phyloP scores from a whole-genome alignment of 2,888 invertebrate species.

The Rhamphomyia laevipes region DNA sequence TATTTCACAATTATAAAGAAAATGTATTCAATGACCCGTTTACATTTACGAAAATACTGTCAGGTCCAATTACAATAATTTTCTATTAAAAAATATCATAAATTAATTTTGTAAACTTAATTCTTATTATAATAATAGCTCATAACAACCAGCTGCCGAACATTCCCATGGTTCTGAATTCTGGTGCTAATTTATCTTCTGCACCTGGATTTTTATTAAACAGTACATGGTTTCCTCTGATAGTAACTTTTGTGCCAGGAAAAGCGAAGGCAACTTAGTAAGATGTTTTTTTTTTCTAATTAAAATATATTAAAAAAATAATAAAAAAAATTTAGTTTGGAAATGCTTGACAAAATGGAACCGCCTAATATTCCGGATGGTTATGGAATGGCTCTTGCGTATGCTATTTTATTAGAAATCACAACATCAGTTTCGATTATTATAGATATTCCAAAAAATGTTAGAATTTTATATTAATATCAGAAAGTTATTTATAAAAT shows the following conservation, averaged over 20 bases:
- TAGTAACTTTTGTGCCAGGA: conserved; percentile 72
- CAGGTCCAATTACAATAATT: too few species aligned
- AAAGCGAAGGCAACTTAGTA: conserved; percentile 85
- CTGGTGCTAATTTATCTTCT: conserved; percentile 48
- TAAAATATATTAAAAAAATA: background rate
- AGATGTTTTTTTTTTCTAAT: conserved; percentile 36
- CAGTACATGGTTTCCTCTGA: conserved; percentile 84
- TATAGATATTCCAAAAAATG: conserved; percentile 7
- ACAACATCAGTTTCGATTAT: conserved; percentile 5
- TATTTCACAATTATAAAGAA: too few species aligned
- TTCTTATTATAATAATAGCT: background rate
- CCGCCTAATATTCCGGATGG: conserved; percentile 92
- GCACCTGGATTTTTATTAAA: conserved; percentile 88
- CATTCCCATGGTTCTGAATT: conserved; percentile 1
- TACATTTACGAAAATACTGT: too few species aligned
- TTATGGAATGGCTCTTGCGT: conserved; percentile 92
- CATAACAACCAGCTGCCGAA: background rate
- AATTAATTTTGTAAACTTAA: too few species aligned
- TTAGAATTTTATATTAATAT: background rate
- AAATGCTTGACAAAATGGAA: conserved; percentile 91
- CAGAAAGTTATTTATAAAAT: background rate
- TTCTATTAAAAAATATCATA: too few species aligned
- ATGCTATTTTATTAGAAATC: conserved; percentile 48
- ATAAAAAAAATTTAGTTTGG: conserved; percentile 50
- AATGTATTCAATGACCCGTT: too few species aligned